Percentiles rank a stretch among this genome's conserved stretches.
These are phyloP conservation scores for Momotus momota DNA, from an alignment of 2,797 vertebrate genomes.

Conservation along the genomic window DNA sequence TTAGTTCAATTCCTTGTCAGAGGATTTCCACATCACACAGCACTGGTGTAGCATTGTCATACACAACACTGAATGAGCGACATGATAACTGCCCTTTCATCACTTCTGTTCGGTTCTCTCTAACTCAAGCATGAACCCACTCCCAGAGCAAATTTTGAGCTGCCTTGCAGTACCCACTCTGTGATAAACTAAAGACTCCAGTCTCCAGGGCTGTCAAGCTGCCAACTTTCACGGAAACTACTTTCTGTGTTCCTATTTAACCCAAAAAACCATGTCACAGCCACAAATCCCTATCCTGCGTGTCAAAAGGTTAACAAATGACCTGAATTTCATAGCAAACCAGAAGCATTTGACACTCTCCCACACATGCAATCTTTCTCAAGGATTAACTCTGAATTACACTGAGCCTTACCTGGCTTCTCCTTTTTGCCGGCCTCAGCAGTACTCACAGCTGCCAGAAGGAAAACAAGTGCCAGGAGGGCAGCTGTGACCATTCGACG, in stretches of 20 bases:
- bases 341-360: not conserved
- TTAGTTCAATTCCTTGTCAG: not conserved
- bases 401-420: conserved; percentile 77
- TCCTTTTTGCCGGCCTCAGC: conserved; percentile 83
- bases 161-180: not conserved
- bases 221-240: conserved; percentile 11
- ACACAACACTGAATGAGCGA: not conserved
- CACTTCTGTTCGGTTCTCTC: not conserved
- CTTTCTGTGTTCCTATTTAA: not conserved
- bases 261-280: not conserved
- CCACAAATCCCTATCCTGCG: not conserved
- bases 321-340: not conserved
- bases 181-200: not conserved
- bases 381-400: not conserved
- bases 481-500: conserved; percentile 73
- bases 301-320: conserved; percentile 17
- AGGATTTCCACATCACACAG: not conserved
- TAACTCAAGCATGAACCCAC: not conserved
- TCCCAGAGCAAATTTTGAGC: not conserved
- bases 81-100: not conserved
- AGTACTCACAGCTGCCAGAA: conserved; percentile 77
- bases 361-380: not conserved
- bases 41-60: not conserved
- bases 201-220: not conserved
- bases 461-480: conserved; percentile 78